These are phyloP conservation scores for Hucho hucho DNA, from an alignment of 2,113 vertebrate genomes.

Conservation along the genomic window DNA sequence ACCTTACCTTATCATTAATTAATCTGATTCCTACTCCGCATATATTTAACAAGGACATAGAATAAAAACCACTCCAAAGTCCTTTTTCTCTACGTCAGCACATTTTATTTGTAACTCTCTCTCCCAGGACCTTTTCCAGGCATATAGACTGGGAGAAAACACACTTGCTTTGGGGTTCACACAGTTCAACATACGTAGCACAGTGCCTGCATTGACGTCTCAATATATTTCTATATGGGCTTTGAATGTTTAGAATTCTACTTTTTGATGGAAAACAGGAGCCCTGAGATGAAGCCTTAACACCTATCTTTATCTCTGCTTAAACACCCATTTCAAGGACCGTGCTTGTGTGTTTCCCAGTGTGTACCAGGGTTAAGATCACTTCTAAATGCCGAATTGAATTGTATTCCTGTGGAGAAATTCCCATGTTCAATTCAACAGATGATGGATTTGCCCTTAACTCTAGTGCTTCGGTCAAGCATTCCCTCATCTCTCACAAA, in stretches of 20 bases:
- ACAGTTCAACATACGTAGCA: slow-evolving; percentile 41
- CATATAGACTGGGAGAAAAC: slow-evolving; percentile 32
- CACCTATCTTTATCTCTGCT: neutral
- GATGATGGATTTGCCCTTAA: neutral
- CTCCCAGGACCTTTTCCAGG: slow-evolving; percentile 32
- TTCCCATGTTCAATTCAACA: neutral
- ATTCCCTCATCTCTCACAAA: neutral
- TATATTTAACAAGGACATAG: slow-evolving; percentile 52
- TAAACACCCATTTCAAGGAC: neutral
- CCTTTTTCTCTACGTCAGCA: slow-evolving; percentile 25
- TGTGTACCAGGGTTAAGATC: neutral
- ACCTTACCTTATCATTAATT: slow-evolving; percentile 59
- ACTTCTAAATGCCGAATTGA: neutral
- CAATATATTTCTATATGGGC: slow-evolving; percentile 34
- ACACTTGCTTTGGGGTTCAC: slow-evolving; percentile 11
- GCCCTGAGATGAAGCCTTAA: neutral
- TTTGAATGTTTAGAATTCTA: slow-evolving; percentile 27
- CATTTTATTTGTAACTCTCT: slow-evolving; percentile 34
- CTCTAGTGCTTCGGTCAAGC: too few relatives aligned
- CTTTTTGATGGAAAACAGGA: slow-evolving; percentile 1
- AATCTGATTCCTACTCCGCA: slow-evolving; percentile 46
- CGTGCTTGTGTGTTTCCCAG: neutral
- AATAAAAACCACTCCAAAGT: slow-evolving; percentile 33
- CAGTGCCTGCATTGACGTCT: slow-evolving; percentile 41
- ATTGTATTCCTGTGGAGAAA: neutral